phyloP scores from a whole-genome alignment of 92 coral and sea anemone genomes.

The Porites cylindrica region DNA sequence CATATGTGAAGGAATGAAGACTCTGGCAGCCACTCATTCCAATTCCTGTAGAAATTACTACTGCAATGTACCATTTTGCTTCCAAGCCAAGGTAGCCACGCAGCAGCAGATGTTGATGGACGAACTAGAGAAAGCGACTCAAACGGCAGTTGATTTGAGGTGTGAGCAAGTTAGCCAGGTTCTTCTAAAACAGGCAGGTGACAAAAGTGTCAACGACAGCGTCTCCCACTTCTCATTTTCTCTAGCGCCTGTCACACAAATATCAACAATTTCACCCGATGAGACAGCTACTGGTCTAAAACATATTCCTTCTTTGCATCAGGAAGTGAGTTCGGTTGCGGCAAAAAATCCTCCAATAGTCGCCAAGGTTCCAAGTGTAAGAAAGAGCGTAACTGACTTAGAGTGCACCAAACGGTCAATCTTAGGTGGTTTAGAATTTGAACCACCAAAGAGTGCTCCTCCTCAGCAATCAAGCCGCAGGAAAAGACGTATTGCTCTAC shows the following conservation, averaged over 20 bases:
- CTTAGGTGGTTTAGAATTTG: not conserved
- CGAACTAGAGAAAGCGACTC: constrained; percentile 9
- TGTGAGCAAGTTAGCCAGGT: not conserved
- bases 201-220: not conserved
- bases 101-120: constrained; percentile 37
- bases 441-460: not conserved
- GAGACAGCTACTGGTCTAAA: not conserved
- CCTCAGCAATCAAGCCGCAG: not conserved
- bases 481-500: not conserved
- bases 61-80: constrained; percentile 44
- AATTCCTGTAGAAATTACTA: constrained; percentile 39
- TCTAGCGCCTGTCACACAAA: not conserved
- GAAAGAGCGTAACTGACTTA: not conserved
- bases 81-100: constrained; percentile 42
- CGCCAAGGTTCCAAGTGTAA: not conserved
- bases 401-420: constrained; percentile 6
- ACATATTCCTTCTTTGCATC: not conserved
- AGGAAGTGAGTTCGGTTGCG: not conserved
- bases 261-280: not conserved
- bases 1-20: constrained; percentile 32
- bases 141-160: not conserved
- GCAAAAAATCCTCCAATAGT: not conserved
- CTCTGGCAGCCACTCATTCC: constrained; percentile 36
- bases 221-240: not conserved
- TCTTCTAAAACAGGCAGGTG: not conserved